Conservation (phyloP, 2,113 vertebrate species). For the Anolis carolinensis region DNA sequence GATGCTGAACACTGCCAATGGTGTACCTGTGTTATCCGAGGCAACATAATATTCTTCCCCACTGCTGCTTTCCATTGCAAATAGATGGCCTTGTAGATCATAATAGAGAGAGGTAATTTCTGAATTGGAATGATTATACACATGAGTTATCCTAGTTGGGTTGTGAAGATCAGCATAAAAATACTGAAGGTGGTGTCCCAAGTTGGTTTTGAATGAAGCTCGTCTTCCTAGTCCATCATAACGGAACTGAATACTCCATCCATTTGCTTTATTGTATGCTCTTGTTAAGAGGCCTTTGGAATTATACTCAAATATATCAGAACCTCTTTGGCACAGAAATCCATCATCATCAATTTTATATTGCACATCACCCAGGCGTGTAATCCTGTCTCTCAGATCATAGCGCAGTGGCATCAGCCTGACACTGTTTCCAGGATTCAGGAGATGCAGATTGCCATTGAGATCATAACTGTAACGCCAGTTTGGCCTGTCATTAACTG, state of each 20-base stretch:
- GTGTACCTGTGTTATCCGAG: constrained; percentile 96
- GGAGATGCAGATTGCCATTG: constrained; percentile 94
- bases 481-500: constrained; percentile 96
- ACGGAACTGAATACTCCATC: constrained; percentile 95
- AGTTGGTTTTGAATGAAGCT: constrained; percentile 94
- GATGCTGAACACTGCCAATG: constrained; percentile 96
- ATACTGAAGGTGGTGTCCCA: constrained; percentile 96
- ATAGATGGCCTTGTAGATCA: constrained; percentile 96
- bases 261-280: constrained; percentile 90
- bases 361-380: constrained; percentile 91
- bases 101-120: constrained; percentile 98
- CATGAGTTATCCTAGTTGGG: constrained; percentile 91
- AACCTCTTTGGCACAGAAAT: constrained; percentile 90
- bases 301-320: constrained; percentile 95
- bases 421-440: constrained; percentile 93
- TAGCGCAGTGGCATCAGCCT: constrained; percentile 94
- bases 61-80: constrained; percentile 98
- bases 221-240: constrained; percentile 93
- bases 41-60: constrained; percentile 97
- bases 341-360: constrained; percentile 97
- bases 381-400: constrained; percentile 95
- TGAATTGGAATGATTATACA: constrained; percentile 98
- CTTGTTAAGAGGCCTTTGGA: constrained; percentile 94
- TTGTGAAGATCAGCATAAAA: constrained; percentile 98
- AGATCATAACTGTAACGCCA: constrained; percentile 99